Percentiles rank a stretch among this genome's conserved stretches.
Evolutionary conservation across 2,888 invertebrate species (phyloP).

Genomic region (Nomada ferruginata): DNA sequence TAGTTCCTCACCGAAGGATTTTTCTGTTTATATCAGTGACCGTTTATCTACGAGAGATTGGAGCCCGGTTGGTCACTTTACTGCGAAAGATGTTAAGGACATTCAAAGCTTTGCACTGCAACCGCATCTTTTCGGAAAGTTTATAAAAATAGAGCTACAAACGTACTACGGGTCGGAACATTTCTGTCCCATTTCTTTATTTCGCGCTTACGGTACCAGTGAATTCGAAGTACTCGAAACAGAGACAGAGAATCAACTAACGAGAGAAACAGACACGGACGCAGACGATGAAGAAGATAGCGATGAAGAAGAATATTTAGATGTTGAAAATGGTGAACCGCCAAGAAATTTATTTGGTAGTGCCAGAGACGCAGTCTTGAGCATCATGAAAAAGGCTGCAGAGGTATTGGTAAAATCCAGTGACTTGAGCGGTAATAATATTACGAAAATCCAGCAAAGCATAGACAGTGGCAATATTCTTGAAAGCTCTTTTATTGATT

Average conservation of each 20-base stretch:
- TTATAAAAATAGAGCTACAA: slow-evolving; percentile 95
- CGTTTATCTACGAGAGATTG: slow-evolving; percentile 96
- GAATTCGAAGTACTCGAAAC: slow-evolving; percentile 96
- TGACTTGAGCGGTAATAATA: slow-evolving; percentile 86
- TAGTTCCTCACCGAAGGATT: slow-evolving; percentile 97
- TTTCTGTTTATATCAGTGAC: slow-evolving; percentile 94
- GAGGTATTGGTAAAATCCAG: slow-evolving; percentile 91
- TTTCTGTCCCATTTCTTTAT: slow-evolving; percentile 98
- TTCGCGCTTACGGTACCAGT: slow-evolving; percentile 96
- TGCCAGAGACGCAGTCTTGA: slow-evolving; percentile 95
- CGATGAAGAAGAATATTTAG: slow-evolving; percentile 85
- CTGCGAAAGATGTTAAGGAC: slow-evolving; percentile 93
- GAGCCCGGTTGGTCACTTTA: slow-evolving; percentile 94
- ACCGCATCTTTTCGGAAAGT: slow-evolving; percentile 94
- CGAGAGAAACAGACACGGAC: slow-evolving; percentile 74
- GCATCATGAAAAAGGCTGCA: slow-evolving; percentile 96
- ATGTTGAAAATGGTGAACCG: slow-evolving; percentile 87
- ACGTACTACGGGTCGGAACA: slow-evolving; percentile 98
- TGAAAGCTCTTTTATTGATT: slow-evolving; percentile 80
- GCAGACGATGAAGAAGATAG: slow-evolving; percentile 86
- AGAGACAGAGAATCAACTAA: slow-evolving; percentile 87
- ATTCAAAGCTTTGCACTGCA: slow-evolving; percentile 94
- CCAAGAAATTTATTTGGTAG: slow-evolving; percentile 92
- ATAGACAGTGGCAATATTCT: slow-evolving; percentile 70
- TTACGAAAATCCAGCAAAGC: slow-evolving; percentile 83